These are phyloP conservation scores for Colletes latitarsis DNA, from an alignment of 1,140 invertebrate species.

Conservation along the genomic window DNA sequence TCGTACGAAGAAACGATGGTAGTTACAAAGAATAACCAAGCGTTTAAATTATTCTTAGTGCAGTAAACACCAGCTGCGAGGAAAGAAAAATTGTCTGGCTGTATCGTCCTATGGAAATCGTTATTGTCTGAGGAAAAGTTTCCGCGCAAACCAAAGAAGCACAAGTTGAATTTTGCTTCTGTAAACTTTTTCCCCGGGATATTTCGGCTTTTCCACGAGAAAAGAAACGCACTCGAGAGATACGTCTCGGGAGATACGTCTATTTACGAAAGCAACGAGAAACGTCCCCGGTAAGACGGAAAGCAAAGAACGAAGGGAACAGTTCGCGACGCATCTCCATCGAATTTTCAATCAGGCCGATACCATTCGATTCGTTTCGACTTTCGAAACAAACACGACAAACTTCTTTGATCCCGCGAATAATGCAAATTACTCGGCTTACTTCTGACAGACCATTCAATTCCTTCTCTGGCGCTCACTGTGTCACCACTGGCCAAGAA, in stretches of 20 bases:
- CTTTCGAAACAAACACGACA: background rate
- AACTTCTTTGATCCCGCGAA: conserved; percentile 12
- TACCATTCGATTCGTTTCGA: background rate
- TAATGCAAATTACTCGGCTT: conserved; percentile 32
- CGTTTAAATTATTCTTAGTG: too few species aligned
- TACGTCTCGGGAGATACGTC: background rate
- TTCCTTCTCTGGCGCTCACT: background rate
- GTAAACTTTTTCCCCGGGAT: background rate
- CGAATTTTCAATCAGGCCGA: too few species aligned
- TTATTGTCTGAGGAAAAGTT: background rate
- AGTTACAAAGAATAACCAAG: too few species aligned
- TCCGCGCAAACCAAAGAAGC: background rate
- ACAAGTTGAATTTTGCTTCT: background rate
- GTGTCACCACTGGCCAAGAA: conserved; percentile 26
- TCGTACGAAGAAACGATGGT: too few species aligned
- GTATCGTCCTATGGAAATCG: too few species aligned
- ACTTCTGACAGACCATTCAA: conserved; percentile 11
- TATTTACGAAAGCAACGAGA: background rate
- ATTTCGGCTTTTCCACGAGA: too few species aligned
- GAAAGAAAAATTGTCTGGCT: too few species aligned
- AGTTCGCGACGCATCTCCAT: background rate
- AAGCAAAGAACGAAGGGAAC: background rate
- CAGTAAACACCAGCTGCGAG: too few species aligned
- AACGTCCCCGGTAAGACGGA: background rate
- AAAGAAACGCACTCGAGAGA: background rate